Conservation (phyloP, 2,797 vertebrate species). For the Tamandua tetradactyla region DNA sequence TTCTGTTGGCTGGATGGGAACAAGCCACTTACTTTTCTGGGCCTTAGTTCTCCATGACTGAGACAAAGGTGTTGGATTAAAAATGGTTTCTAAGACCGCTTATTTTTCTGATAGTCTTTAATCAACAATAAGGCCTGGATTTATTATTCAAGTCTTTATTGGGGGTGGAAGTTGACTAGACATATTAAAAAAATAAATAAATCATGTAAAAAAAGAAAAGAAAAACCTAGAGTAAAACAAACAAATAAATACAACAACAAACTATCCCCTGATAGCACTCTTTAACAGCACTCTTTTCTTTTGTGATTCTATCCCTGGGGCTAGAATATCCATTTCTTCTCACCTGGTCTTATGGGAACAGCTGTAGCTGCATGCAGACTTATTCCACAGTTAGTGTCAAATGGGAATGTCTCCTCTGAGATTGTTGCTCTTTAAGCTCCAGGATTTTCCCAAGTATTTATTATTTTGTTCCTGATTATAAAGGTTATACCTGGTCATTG, state of each 20-base stretch:
- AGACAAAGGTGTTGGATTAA: not conserved
- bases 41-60: not conserved
- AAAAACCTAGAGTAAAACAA: not conserved
- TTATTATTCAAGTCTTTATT: conserved; percentile 4
- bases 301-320: fast-evolving
- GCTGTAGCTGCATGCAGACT: not conserved
- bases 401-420: not conserved
- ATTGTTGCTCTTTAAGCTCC: not conserved
- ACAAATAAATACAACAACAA: not conserved
- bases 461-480: conserved; percentile 33
- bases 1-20: conserved; percentile 3
- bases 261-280: not conserved
- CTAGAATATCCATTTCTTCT: not conserved
- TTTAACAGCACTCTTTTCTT: not conserved
- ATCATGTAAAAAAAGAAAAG: not conserved
- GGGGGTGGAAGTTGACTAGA: not conserved
- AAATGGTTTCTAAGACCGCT: not conserved
- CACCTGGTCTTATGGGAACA: not conserved
- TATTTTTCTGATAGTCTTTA: conserved; percentile 21
- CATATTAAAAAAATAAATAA: not conserved
- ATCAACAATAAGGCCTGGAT: not conserved
- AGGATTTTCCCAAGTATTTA: not conserved
- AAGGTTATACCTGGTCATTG: not conserved
- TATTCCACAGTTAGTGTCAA: not conserved
- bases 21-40: conserved; percentile 39